Evolutionary conservation across 2,888 invertebrate species (phyloP).

Genomic region (Folsomia manolachei): DNA sequence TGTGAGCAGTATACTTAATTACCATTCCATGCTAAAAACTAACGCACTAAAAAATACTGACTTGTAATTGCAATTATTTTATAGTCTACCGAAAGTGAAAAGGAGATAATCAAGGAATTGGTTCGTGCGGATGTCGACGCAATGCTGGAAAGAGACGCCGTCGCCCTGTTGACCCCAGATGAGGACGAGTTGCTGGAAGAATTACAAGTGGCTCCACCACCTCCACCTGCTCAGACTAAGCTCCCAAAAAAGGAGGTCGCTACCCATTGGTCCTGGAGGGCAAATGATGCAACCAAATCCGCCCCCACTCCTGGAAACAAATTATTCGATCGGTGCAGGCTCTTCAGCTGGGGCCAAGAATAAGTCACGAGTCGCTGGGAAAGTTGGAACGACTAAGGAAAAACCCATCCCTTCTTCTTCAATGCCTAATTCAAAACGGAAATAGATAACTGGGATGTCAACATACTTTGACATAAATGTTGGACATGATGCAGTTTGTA

Average conservation of each 20-base stretch:
- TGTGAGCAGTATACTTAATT: not conserved
- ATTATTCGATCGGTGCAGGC: too few relatives aligned
- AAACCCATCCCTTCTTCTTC: too few relatives aligned
- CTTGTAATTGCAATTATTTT: not conserved
- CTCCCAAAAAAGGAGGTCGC: not conserved
- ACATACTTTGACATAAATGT: too few relatives aligned
- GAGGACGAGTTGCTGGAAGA: not conserved
- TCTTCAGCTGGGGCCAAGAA: too few relatives aligned
- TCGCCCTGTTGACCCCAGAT: not conserved
- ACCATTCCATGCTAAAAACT: too few relatives aligned
- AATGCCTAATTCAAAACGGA: too few relatives aligned
- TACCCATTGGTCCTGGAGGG: not conserved
- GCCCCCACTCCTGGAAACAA: not conserved
- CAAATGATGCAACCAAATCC: not conserved
- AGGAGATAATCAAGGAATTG: slow-evolving; percentile 28
- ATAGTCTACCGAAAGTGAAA: slow-evolving; percentile 23
- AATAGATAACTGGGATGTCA: too few relatives aligned
- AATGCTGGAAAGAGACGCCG: slow-evolving; percentile 24
- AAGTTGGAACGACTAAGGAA: too few relatives aligned
- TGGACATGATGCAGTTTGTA: too few relatives aligned
- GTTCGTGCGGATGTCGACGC: slow-evolving; percentile 29
- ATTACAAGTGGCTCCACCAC: not conserved
- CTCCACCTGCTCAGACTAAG: not conserved
- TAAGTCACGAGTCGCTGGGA: too few relatives aligned
- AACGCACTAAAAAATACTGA: too few relatives aligned